Percentiles rank a stretch among this genome's conserved stretches.
Evolutionary conservation across 2,113 vertebrate genomes (phyloP).

Genomic region (Pseudopipra pipra): DNA sequence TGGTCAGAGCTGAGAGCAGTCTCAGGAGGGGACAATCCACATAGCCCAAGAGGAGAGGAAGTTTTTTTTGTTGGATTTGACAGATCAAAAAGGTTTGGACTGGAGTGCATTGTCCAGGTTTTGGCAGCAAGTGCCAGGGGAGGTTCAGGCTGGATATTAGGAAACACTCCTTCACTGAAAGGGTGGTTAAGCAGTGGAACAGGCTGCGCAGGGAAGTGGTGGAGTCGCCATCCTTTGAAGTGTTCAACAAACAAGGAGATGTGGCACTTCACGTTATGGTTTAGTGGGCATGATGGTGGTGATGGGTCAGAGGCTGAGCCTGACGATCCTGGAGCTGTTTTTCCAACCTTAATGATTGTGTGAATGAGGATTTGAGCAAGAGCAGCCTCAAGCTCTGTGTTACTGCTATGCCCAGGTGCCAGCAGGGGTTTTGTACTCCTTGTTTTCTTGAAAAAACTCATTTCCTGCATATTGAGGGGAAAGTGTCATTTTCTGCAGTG

Average conservation of each 20-base stretch:
- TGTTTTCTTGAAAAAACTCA: accelerated
- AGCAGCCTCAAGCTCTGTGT: background rate
- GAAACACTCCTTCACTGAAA: background rate
- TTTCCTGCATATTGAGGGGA: background rate
- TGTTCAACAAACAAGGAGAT: background rate
- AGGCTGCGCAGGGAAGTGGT: background rate
- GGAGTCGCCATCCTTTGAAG: background rate
- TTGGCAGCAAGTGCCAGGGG: background rate
- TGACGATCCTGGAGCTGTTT: background rate
- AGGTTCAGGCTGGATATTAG: background rate
- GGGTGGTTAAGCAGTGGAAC: background rate
- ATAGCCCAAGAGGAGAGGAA: background rate
- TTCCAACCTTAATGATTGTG: background rate
- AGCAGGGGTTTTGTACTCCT: background rate
- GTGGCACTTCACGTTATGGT: background rate
- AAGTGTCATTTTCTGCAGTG: background rate
- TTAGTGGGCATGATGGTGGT: background rate
- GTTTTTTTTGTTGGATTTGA: background rate
- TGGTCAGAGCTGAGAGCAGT: background rate
- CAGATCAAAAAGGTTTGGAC: background rate
- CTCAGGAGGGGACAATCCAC: background rate
- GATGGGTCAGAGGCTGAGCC: background rate
- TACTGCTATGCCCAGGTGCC: background rate
- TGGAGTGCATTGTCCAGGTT: background rate
- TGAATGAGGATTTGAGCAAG: background rate